phyloP scores from a whole-genome alignment of 2,113 vertebrate species.

The Cavia aperea region DNA sequence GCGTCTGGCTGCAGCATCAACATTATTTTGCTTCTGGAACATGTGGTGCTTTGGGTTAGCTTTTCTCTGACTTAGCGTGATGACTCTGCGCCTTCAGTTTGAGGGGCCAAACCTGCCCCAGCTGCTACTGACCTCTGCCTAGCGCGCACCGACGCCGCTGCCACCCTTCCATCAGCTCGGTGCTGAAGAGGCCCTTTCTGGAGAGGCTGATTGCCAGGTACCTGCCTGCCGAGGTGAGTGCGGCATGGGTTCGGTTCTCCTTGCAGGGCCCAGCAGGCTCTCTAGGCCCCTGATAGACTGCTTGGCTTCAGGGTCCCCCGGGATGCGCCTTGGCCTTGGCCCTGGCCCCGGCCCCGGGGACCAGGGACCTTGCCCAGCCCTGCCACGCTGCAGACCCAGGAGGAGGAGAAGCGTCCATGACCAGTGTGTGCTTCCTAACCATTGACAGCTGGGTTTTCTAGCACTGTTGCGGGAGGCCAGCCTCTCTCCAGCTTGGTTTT shows the following conservation, averaged over 20 bases:
- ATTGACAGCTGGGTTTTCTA: background rate
- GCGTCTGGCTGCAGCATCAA: background rate
- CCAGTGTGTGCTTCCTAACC: background rate
- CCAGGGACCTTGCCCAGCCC: no score
- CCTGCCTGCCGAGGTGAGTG: constrained; percentile 80
- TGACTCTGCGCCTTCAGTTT: constrained; percentile 76
- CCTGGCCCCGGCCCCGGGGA: background rate
- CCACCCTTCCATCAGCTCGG: constrained; percentile 85
- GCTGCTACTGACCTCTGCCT: constrained; percentile 89
- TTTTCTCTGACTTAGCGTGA: background rate
- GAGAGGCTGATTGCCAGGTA: constrained; percentile 78
- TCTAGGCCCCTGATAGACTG: background rate
- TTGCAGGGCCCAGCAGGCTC: no score
- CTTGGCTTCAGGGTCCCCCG: constrained; percentile 70
- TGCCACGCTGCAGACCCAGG: constrained; percentile 46
- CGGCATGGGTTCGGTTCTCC: background rate
- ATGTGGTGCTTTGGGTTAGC: background rate
- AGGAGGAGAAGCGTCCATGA: background rate
- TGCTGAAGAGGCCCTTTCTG: constrained; percentile 83
- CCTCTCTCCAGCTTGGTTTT: background rate
- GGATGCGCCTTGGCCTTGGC: constrained; percentile 44
- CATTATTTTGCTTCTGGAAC: background rate
- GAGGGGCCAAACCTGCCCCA: constrained; percentile 84
- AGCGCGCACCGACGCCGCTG: constrained; percentile 73
- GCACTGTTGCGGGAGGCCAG: background rate